Evolutionary conservation across 2,888 invertebrate genomes (phyloP).

Genomic region (Thecophora atra): DNA sequence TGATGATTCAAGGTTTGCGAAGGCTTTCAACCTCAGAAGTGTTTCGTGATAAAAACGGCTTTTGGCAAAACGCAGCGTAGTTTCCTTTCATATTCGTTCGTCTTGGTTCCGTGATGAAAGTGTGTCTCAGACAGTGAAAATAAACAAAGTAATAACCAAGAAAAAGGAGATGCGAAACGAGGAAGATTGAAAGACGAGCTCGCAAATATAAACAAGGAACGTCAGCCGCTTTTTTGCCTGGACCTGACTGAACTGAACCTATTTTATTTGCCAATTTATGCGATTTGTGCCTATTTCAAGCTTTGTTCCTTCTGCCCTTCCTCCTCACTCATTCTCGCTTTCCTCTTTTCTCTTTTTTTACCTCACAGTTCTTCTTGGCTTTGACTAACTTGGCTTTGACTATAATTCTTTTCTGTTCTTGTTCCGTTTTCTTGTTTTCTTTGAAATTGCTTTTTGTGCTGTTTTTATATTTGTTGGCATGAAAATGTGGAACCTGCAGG

Average conservation of each 20-base stretch:
- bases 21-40: background rate
- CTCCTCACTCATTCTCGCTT: background rate
- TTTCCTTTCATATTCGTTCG: background rate
- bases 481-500: constrained; percentile 39
- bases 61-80: background rate
- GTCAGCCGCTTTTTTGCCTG: background rate
- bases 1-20: background rate
- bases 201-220: constrained; percentile 4
- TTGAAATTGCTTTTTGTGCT: constrained; percentile 5
- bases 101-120: constrained; percentile 14
- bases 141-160: background rate
- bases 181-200: background rate
- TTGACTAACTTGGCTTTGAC: background rate
- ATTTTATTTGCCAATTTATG: constrained; percentile 16
- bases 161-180: background rate
- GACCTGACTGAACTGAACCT: constrained; percentile 15
- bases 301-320: background rate
- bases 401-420: background rate
- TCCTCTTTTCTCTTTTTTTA: background rate
- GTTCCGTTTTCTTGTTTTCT: background rate
- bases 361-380: too few relatives aligned
- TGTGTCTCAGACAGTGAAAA: background rate
- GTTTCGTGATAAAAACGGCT: background rate
- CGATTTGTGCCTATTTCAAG: background rate
- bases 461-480: constrained; percentile 25